Percentiles rank a stretch among this genome's conserved stretches.
Evolutionary conservation across 2,888 invertebrate genomes (phyloP).

Genomic region (Xanthostigma xanthostigma): DNA sequence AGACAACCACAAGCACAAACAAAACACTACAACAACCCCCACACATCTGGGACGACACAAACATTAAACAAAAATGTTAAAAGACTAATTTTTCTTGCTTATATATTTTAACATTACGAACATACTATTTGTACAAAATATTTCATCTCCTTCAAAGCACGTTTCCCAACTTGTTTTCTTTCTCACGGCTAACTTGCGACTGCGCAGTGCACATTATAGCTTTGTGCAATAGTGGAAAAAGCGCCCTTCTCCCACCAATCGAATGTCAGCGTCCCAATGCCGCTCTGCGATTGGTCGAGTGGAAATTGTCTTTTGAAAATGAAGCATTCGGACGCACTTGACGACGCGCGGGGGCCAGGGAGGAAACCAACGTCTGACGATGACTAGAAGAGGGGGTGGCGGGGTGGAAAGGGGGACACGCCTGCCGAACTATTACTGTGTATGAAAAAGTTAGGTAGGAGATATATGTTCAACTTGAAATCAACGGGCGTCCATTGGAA

Average conservation of each 20-base stretch:
- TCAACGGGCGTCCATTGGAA: slow-evolving; percentile 7
- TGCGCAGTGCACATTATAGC: neutral
- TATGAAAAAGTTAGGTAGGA: no score
- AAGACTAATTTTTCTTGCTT: no score
- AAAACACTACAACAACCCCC: neutral
- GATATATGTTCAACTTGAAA: no score
- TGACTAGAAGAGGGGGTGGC: no score
- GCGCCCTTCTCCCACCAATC: slow-evolving; percentile 7
- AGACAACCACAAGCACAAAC: neutral
- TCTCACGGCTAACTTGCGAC: neutral
- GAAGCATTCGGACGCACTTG: neutral
- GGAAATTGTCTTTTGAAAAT: slow-evolving; percentile 3
- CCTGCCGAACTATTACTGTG: no score
- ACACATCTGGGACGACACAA: neutral
- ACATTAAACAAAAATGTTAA: neutral
- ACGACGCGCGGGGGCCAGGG: no score
- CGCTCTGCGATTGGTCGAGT: slow-evolving; percentile 1
- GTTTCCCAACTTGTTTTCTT: no score
- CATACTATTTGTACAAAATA: no score
- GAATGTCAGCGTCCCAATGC: neutral
- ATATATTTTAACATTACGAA: no score
- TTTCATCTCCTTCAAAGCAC: no score
- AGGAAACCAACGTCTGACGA: no score
- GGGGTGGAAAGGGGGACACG: no score
- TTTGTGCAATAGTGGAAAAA: neutral